A percentile compares a stretch with the other conserved stretches of the same genome.
Evolutionary conservation across 2,113 vertebrate genomes (phyloP).

Genomic region (Dinomys branickii): DNA sequence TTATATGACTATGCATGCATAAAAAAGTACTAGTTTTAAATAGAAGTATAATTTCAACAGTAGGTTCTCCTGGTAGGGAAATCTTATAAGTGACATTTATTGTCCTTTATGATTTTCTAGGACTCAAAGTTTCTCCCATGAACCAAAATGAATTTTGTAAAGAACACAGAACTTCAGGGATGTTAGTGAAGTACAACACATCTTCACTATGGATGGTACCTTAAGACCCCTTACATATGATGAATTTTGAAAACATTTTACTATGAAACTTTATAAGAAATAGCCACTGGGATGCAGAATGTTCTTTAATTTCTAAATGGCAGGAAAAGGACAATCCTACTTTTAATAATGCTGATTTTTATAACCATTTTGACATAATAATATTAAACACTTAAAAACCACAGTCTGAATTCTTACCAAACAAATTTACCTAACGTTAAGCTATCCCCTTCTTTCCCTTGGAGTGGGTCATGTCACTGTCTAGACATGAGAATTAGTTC

Average conservation of each 20-base stretch:
- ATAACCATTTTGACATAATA: neutral
- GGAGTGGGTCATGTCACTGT: neutral
- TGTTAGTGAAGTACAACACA: neutral
- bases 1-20: neutral
- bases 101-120: constrained; percentile 15
- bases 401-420: neutral
- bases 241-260: neutral
- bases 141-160: constrained; percentile 31
- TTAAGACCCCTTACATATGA: neutral
- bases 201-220: neutral
- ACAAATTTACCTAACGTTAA: neutral
- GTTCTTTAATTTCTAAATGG: neutral
- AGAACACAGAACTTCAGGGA: constrained; percentile 26
- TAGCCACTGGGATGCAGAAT: neutral
- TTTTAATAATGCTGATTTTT: neutral
- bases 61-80: neutral
- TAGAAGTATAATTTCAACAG: neutral
- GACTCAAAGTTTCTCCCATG: neutral
- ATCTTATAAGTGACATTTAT: neutral
- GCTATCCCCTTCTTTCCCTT: neutral
- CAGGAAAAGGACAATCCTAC: neutral
- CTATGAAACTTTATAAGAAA: neutral
- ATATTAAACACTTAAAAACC: neutral
- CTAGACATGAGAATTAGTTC: neutral
- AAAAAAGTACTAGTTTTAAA: constrained; percentile 45